Evolutionary conservation across 92 coral and sea anemone genomes (phyloP).

Genomic region (Pocillopora meandrina): DNA sequence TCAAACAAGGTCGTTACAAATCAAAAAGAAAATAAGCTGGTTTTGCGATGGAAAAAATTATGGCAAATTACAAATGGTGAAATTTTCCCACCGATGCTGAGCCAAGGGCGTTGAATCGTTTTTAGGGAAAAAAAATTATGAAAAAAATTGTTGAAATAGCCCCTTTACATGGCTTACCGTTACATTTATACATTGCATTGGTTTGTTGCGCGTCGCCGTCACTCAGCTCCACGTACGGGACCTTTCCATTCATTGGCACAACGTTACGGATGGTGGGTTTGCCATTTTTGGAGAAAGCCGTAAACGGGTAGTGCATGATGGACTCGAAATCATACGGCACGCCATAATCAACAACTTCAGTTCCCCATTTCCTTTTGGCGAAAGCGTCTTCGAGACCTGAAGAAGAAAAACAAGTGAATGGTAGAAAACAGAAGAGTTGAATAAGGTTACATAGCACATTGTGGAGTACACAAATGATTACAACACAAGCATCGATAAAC

Average conservation of each 20-base stretch:
- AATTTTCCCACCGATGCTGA: neutral
- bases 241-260: slow-evolving; percentile 56
- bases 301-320: slow-evolving; percentile 77
- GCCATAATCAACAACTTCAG: slow-evolving; percentile 63
- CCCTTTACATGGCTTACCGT: slow-evolving; percentile 31
- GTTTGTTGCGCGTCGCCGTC: slow-evolving; percentile 66
- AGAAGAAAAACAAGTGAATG: neutral
- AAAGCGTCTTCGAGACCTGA: slow-evolving; percentile 68
- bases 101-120: neutral
- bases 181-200: slow-evolving; percentile 70
- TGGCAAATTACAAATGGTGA: neutral
- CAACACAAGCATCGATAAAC: too few species aligned
- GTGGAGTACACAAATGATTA: too few species aligned
- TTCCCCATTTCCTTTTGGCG: slow-evolving; percentile 61
- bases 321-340: slow-evolving; percentile 76
- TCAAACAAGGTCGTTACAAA: too few species aligned
- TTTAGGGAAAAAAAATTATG: neutral
- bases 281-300: slow-evolving; percentile 72
- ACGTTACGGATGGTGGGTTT: slow-evolving; percentile 59
- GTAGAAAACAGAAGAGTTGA: neutral
- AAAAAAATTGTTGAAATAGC: neutral
- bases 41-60: neutral
- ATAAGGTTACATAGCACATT: neutral
- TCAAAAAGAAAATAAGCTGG: neutral
- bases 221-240: slow-evolving; percentile 65